A percentile compares a stretch with the other conserved stretches of the same genome.
These are phyloP conservation scores for Loriculus beryllinus DNA, from an alignment of 2,797 vertebrate species.

Conservation along the genomic window DNA sequence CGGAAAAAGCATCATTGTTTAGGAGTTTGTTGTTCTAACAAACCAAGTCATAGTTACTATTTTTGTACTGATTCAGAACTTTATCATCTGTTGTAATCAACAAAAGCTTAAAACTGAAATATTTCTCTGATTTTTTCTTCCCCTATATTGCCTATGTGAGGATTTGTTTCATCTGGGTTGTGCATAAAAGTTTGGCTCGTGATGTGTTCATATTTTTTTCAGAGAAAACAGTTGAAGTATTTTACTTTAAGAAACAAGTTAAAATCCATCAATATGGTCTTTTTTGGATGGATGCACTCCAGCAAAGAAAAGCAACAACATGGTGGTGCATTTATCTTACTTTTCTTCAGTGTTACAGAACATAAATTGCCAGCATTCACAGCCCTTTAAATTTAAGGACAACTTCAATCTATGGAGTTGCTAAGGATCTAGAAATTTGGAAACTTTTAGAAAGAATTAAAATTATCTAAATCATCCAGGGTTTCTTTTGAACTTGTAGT, in stretches of 20 bases:
- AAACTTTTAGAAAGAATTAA: not conserved
- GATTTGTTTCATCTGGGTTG: not conserved
- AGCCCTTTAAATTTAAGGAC: not conserved
- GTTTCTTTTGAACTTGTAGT: not conserved
- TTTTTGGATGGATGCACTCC: not conserved
- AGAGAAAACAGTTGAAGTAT: not conserved
- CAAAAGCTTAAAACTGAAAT: not conserved
- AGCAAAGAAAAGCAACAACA: not conserved
- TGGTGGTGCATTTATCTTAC: not conserved
- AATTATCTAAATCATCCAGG: not conserved
- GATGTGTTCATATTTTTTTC: not conserved
- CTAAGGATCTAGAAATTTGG: not conserved
- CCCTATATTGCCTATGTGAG: not conserved
- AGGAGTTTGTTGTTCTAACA: not conserved
- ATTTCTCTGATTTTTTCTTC: not conserved
- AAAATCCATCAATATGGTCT: not conserved
- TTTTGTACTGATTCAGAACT: not conserved
- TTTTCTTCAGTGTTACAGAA: not conserved
- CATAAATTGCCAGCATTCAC: not conserved
- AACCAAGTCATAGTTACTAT: not conserved
- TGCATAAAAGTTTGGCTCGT: not conserved
- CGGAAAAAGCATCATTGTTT: not conserved
- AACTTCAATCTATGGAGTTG: not conserved
- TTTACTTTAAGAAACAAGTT: not conserved
- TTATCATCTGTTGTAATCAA: not conserved